Percentiles rank a stretch among this genome's conserved stretches.
These are phyloP conservation scores for Amorpha juglandis DNA, from an alignment of 2,888 invertebrate genomes.

Conservation along the genomic window DNA sequence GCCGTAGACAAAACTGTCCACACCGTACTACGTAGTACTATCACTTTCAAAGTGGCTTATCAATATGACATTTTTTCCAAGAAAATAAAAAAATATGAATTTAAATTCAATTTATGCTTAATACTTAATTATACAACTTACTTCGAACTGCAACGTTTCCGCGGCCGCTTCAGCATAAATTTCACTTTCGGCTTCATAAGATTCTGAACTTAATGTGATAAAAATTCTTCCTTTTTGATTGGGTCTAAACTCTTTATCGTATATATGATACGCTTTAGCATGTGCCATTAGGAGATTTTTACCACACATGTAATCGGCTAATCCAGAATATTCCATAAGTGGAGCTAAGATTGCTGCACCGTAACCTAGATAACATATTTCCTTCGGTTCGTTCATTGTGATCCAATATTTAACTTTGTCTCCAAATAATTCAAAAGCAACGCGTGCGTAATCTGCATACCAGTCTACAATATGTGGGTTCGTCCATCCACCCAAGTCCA, in stretches of 20 bases:
- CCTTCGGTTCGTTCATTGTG: conserved; percentile 82
- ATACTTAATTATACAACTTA: conserved; percentile 41
- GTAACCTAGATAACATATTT: conserved; percentile 69
- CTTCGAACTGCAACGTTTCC: conserved; percentile 74
- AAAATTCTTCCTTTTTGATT: conserved; percentile 51
- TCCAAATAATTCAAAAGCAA: conserved; percentile 68
- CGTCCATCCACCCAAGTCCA: conserved; percentile 81
- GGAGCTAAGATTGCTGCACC: conserved; percentile 55
- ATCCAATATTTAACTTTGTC: conserved; percentile 80
- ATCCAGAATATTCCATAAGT: conserved; percentile 57
- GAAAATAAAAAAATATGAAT: no score
- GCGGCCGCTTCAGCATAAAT: conserved; percentile 74
- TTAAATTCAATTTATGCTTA: neutral
- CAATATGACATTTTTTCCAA: no score
- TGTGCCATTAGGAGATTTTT: conserved; percentile 82
- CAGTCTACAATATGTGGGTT: conserved; percentile 71
- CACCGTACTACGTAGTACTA: no score
- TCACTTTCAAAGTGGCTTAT: no score
- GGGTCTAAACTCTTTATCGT: conserved; percentile 69
- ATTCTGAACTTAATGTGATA: conserved; percentile 45
- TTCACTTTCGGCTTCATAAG: conserved; percentile 69
- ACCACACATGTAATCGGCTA: conserved; percentile 74
- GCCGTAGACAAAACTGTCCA: no score
- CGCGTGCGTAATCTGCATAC: conserved; percentile 73
- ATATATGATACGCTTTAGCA: conserved; percentile 75